These are phyloP conservation scores for Hemibagrus guttatus DNA, from an alignment of 2,797 vertebrate species.

Conservation along the genomic window DNA sequence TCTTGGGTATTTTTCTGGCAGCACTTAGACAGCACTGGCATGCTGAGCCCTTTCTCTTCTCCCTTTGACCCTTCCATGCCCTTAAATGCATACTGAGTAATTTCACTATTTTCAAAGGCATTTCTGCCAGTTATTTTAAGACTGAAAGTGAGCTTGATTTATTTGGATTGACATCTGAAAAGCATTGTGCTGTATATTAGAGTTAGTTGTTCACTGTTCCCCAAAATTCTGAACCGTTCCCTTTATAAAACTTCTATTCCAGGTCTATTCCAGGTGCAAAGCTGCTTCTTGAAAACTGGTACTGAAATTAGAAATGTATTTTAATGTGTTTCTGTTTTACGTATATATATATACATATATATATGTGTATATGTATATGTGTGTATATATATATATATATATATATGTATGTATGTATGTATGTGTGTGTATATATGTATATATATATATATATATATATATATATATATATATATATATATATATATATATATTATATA, in stretches of 20 bases:
- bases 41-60: background rate
- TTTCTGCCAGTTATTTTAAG: background rate
- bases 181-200: background rate
- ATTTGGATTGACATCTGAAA: background rate
- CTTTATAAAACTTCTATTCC: constrained; percentile 9
- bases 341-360: too few species aligned
- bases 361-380: too few species aligned
- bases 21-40: constrained; percentile 7
- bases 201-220: background rate
- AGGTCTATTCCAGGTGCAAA: constrained; percentile 22
- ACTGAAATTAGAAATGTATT: constrained; percentile 40
- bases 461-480: too few species aligned
- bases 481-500: too few species aligned
- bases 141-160: background rate
- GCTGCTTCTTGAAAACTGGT: constrained; percentile 32
- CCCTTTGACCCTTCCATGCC: constrained; percentile 22
- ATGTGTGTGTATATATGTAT: too few species aligned
- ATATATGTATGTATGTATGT: too few species aligned
- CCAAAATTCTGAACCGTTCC: background rate
- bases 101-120: background rate
- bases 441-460: too few species aligned
- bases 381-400: too few species aligned
- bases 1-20: constrained; percentile 23
- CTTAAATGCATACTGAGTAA: constrained; percentile 7
- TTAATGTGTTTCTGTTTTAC: constrained; percentile 2